Conservation (phyloP, 2,888 invertebrate genomes). For the Blera fallax region DNA sequence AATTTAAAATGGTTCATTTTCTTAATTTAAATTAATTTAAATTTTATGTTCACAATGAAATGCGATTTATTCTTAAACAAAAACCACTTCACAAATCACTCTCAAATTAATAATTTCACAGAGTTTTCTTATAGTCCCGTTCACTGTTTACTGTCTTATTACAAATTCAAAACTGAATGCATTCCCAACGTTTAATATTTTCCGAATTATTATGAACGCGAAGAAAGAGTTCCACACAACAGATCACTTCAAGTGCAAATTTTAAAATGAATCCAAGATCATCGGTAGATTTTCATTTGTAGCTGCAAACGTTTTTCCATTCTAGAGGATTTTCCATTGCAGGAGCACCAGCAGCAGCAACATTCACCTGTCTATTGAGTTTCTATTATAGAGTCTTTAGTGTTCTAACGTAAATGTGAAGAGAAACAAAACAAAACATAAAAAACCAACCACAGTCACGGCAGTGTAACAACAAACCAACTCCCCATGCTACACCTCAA, state of each 20-base stretch:
- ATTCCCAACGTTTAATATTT: not conserved
- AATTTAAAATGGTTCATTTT: slow-evolving; percentile 37
- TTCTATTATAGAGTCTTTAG: slow-evolving; percentile 45
- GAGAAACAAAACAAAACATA: slow-evolving; percentile 20
- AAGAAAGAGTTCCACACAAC: slow-evolving; percentile 33
- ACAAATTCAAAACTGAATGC: not conserved
- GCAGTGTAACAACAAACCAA: slow-evolving; percentile 10
- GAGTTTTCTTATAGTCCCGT: not conserved
- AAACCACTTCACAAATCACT: slow-evolving; percentile 22
- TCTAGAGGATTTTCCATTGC: slow-evolving; percentile 45
- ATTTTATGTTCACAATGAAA: not conserved
- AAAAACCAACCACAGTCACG: slow-evolving; percentile 12
- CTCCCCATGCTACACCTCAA: not conserved
- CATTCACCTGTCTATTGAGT: slow-evolving; percentile 70
- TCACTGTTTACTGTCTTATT: not conserved
- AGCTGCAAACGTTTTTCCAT: slow-evolving; percentile 40
- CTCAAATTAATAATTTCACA: not conserved
- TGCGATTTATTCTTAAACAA: not conserved
- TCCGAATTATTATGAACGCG: slow-evolving; percentile 6
- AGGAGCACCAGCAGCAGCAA: slow-evolving; percentile 14
- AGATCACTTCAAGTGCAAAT: slow-evolving; percentile 66
- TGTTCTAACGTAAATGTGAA: slow-evolving; percentile 53
- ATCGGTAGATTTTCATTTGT: slow-evolving; percentile 58
- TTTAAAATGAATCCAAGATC: slow-evolving; percentile 56
- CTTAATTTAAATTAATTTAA: not conserved